Evolutionary conservation across 2,888 invertebrate genomes (phyloP).

Genomic region (Nowickia ferox): DNA sequence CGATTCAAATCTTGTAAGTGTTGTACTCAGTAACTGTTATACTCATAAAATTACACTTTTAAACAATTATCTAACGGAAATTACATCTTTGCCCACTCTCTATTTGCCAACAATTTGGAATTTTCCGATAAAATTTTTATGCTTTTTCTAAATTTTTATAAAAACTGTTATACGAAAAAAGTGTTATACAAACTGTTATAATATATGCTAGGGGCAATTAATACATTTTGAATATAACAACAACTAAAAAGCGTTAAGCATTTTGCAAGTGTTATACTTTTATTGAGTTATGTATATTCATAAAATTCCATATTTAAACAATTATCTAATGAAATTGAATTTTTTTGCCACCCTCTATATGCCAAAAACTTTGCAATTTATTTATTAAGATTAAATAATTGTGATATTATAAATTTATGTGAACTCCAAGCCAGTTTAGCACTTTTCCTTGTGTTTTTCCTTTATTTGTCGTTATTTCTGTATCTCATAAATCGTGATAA

Average conservation of each 20-base stretch:
- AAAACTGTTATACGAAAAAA: slow-evolving; percentile 6
- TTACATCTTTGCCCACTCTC: too few relatives aligned
- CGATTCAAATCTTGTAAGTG: too few relatives aligned
- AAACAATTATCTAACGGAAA: too few relatives aligned
- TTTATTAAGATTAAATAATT: slow-evolving; percentile 58
- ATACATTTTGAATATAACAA: too few relatives aligned
- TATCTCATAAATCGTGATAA: slow-evolving; percentile 72
- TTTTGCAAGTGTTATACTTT: neutral
- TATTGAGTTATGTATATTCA: too few relatives aligned
- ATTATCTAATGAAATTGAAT: neutral
- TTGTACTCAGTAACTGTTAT: too few relatives aligned
- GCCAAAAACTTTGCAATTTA: neutral
- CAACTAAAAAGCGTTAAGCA: too few relatives aligned
- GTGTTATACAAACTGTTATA: neutral
- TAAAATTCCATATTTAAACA: neutral
- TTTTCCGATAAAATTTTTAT: too few relatives aligned
- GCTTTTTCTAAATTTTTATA: too few relatives aligned
- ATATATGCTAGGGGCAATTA: neutral
- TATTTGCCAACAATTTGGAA: too few relatives aligned
- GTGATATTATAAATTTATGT: slow-evolving; percentile 69
- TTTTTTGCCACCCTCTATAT: neutral
- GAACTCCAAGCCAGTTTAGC: slow-evolving; percentile 47
- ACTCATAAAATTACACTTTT: too few relatives aligned
- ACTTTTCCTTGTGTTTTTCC: slow-evolving; percentile 7
- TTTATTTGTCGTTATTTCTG: slow-evolving; percentile 16